These are phyloP conservation scores for Stigmatopora argus DNA, from an alignment of 2,113 vertebrate genomes.

Conservation along the genomic window DNA sequence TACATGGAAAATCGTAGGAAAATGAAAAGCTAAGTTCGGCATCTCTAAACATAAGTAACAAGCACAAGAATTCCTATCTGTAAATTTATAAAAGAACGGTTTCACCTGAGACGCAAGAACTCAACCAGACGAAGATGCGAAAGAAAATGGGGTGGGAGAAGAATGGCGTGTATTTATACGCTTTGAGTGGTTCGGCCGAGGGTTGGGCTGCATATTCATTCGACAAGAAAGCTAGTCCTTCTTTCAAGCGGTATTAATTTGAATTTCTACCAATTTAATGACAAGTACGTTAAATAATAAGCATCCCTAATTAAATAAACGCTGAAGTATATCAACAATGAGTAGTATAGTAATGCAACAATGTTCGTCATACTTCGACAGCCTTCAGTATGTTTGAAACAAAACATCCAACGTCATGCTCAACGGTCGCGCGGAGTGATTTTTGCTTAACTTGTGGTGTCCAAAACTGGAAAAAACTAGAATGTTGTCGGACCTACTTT, in stretches of 20 bases:
- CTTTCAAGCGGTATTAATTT: accelerated
- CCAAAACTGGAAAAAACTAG: constrained; percentile 65
- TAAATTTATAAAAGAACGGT: background rate
- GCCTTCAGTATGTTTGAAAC: background rate
- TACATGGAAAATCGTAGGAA: background rate
- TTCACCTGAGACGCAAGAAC: background rate
- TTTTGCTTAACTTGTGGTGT: constrained; percentile 12
- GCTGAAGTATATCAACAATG: background rate
- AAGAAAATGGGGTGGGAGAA: background rate
- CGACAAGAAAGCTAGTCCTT: constrained; percentile 51
- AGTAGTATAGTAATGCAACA: background rate
- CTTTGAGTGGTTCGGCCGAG: background rate
- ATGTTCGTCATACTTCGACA: too few species aligned
- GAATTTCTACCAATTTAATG: background rate
- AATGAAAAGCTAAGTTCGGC: accelerated
- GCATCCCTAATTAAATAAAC: background rate
- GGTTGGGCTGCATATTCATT: constrained; percentile 25
- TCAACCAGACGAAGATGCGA: background rate
- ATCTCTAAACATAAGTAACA: accelerated
- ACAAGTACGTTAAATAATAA: background rate
- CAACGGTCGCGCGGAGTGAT: constrained; percentile 50
- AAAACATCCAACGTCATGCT: constrained; percentile 57
- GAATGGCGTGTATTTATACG: constrained; percentile 28
- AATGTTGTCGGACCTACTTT: constrained; percentile 58
- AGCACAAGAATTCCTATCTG: background rate